phyloP scores from a whole-genome alignment of 1,140 invertebrate genomes.

The Delia radicum region DNA sequence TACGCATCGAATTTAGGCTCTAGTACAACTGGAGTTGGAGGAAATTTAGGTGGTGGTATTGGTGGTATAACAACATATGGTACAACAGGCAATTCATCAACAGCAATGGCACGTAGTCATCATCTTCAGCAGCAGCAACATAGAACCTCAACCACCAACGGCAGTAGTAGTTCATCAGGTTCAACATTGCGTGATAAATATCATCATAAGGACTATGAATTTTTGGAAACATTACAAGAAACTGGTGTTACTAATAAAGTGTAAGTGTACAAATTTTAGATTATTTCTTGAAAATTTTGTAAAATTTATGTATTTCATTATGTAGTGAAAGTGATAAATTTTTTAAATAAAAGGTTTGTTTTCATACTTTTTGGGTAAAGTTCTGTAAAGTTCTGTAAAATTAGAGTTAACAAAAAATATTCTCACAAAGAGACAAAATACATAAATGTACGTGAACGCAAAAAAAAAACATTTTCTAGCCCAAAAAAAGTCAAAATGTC shows the following conservation, averaged over 20 bases:
- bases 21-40: slow-evolving; percentile 1
- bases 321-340: too few species aligned
- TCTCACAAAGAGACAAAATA: too few species aligned
- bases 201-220: slow-evolving; percentile 46
- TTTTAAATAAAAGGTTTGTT: too few species aligned
- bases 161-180: not conserved
- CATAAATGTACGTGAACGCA: too few species aligned
- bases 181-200: slow-evolving; percentile 40
- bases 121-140: not conserved
- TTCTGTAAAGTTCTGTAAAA: too few species aligned
- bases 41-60: slow-evolving; percentile 1
- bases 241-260: slow-evolving; percentile 54
- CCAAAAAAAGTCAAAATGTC: too few species aligned
- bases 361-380: too few species aligned
- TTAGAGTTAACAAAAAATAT: too few species aligned
- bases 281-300: too few species aligned
- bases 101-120: not conserved
- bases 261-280: slow-evolving; percentile 34
- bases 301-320: too few species aligned
- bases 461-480: too few species aligned
- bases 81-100: not conserved
- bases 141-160: not conserved
- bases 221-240: slow-evolving; percentile 49
- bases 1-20: slow-evolving; percentile 21
- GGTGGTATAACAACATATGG: not conserved